These are phyloP conservation scores for Drosophila ustulata DNA, from an alignment of 2,888 invertebrate genomes.

Conservation along the genomic window DNA sequence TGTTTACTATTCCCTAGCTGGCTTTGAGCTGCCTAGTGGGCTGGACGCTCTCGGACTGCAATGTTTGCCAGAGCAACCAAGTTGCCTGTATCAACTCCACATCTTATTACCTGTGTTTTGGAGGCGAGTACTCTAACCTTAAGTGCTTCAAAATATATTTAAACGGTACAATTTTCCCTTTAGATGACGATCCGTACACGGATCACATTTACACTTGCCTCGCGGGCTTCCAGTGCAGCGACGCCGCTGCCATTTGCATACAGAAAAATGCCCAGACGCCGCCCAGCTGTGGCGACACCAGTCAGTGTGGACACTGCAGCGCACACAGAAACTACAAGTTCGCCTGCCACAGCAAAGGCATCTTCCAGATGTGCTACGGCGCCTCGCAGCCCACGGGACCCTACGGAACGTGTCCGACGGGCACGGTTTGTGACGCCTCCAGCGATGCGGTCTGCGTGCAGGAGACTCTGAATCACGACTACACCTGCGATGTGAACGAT, in stretches of 20 bases:
- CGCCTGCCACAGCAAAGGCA: slow-evolving; percentile 76
- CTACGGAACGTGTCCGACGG: slow-evolving; percentile 74
- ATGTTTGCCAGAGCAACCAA: slow-evolving; percentile 79
- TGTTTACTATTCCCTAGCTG: slow-evolving; percentile 28
- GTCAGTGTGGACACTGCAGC: slow-evolving; percentile 80
- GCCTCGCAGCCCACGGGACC: slow-evolving; percentile 71
- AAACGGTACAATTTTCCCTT: too few relatives aligned
- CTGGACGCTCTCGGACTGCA: slow-evolving; percentile 61
- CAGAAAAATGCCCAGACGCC: slow-evolving; percentile 70
- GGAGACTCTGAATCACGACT: slow-evolving; percentile 7
- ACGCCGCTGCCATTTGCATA: slow-evolving; percentile 75
- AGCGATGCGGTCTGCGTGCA: slow-evolving; percentile 74
- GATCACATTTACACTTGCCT: slow-evolving; percentile 73
- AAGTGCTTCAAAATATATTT: too few relatives aligned
- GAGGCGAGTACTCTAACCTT: slow-evolving; percentile 53
- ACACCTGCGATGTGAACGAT: slow-evolving; percentile 78
- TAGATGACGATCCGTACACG: slow-evolving; percentile 70
- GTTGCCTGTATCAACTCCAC: slow-evolving; percentile 82
- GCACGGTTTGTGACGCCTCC: slow-evolving; percentile 74
- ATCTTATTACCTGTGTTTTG: slow-evolving; percentile 81
- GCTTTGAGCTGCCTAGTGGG: slow-evolving; percentile 25
- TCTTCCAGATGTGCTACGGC: slow-evolving; percentile 82
- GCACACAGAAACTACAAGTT: slow-evolving; percentile 80
- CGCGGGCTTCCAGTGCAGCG: slow-evolving; percentile 80
- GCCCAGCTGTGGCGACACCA: slow-evolving; percentile 82